Conservation (phyloP, 2,888 invertebrate species). For the Dioctria linearis region DNA sequence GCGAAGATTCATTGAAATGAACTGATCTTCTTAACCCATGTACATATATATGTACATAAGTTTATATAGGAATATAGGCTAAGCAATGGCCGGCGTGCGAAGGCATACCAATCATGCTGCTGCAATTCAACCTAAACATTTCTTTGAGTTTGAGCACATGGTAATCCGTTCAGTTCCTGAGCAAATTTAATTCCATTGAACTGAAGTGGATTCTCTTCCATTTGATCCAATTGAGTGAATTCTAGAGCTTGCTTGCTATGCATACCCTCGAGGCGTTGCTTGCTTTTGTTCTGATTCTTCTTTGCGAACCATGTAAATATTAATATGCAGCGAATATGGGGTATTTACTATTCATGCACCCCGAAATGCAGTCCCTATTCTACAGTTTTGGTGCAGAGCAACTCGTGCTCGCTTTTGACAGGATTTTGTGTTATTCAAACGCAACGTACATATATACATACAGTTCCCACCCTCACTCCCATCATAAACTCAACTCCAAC, state of each 20-base stretch:
- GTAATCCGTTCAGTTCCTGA: constrained; percentile 44
- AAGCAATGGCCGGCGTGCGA: not conserved
- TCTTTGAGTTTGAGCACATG: constrained; percentile 15
- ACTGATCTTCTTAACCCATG: not conserved
- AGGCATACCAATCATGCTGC: not conserved
- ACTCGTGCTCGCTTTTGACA: constrained; percentile 1
- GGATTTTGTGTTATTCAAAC: constrained; percentile 8
- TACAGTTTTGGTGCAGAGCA: not conserved
- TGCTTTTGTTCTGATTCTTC: constrained; percentile 37
- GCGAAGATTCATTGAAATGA: constrained; percentile 1
- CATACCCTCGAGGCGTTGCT: constrained; percentile 22
- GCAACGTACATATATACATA: not conserved
- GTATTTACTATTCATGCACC: constrained; percentile 5
- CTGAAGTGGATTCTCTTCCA: constrained; percentile 49
- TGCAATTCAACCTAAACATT: not conserved
- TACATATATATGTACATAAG: no score
- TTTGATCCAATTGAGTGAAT: constrained; percentile 52
- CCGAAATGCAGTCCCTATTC: constrained; percentile 9
- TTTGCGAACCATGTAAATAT: constrained; percentile 27
- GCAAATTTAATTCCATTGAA: constrained; percentile 54
- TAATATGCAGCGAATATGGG: constrained; percentile 3
- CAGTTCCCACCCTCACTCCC: not conserved
- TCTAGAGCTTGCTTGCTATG: not conserved
- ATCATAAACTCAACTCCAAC: not conserved
- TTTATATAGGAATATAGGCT: not conserved